Conservation (phyloP, 2,113 vertebrate species). For the Rhabdornis inornatus region DNA sequence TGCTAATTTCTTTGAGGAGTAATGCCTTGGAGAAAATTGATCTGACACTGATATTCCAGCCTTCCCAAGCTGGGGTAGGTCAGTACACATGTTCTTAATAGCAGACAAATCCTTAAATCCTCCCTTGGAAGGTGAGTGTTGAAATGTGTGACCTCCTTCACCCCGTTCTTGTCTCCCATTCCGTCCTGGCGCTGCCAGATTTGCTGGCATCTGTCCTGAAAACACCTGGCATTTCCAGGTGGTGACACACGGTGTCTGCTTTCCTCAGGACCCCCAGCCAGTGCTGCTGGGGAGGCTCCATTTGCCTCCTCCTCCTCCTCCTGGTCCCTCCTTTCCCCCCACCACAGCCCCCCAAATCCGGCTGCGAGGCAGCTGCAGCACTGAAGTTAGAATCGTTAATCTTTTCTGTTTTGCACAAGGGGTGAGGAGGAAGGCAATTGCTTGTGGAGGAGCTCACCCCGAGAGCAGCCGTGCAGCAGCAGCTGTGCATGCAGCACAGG, state of each 20-base stretch:
- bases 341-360: conserved; percentile 33
- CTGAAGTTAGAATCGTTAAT: conserved; percentile 53
- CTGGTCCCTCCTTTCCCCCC: conserved; percentile 14
- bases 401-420: conserved; percentile 59
- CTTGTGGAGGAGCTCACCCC: rapidly evolving
- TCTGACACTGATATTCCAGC: conserved; percentile 55
- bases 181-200: not conserved
- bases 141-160: not conserved
- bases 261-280: not conserved
- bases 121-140: not conserved
- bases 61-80: conserved; percentile 41
- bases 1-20: not conserved
- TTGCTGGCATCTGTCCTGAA: not conserved
- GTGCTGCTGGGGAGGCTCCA: not conserved
- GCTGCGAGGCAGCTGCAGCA: conserved; percentile 49
- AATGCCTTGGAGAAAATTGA: conserved; percentile 59
- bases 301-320: too few species aligned
- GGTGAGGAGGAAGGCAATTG: not conserved
- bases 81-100: conserved; percentile 1
- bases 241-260: not conserved
- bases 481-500: not conserved
- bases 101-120: conserved; percentile 43
- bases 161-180: rapidly evolving
- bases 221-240: not conserved
- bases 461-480: not conserved